These are phyloP conservation scores for Pammene aurita DNA, from an alignment of 2,888 invertebrate genomes.

Conservation along the genomic window DNA sequence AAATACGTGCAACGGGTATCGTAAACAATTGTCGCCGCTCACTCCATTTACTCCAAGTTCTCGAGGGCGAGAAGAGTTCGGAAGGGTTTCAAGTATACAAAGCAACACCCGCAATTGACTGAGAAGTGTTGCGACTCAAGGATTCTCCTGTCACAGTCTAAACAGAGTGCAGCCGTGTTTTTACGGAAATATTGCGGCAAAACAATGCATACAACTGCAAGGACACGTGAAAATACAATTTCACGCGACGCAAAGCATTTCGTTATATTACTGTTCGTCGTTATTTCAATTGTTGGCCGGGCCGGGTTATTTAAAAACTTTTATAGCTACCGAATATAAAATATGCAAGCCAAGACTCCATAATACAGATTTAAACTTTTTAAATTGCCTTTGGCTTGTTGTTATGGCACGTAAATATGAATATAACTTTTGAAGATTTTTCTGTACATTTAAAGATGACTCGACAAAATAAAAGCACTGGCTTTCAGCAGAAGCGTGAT, in stretches of 20 bases:
- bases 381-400: conserved; percentile 28
- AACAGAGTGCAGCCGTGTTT: conserved; percentile 54
- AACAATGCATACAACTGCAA: conserved; percentile 37
- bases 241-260: conserved; percentile 21
- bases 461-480: conserved; percentile 41
- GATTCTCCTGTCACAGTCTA: conserved; percentile 55
- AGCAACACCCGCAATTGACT: conserved; percentile 64
- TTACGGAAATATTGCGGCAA: conserved; percentile 60
- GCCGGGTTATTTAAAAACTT: conserved; percentile 30
- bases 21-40: conserved; percentile 35
- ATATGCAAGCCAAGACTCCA: conserved; percentile 24
- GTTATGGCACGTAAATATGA: conserved; percentile 23
- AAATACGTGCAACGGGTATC: conserved; percentile 25
- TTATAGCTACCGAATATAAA: conserved; percentile 26
- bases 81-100: conserved; percentile 61
- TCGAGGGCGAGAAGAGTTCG: conserved; percentile 51
- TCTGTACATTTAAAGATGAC: conserved; percentile 26
- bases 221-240: conserved; percentile 8
- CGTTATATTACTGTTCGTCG: conserved; percentile 7
- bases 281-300: conserved; percentile 26
- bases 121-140: conserved; percentile 59
- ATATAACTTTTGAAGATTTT: conserved; percentile 30
- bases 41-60: conserved; percentile 43
- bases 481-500: conserved; percentile 51
- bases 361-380: conserved; percentile 30